Evolutionary conservation across 2,113 vertebrate genomes (phyloP).

Genomic region (Odontophorus gujanensis): DNA sequence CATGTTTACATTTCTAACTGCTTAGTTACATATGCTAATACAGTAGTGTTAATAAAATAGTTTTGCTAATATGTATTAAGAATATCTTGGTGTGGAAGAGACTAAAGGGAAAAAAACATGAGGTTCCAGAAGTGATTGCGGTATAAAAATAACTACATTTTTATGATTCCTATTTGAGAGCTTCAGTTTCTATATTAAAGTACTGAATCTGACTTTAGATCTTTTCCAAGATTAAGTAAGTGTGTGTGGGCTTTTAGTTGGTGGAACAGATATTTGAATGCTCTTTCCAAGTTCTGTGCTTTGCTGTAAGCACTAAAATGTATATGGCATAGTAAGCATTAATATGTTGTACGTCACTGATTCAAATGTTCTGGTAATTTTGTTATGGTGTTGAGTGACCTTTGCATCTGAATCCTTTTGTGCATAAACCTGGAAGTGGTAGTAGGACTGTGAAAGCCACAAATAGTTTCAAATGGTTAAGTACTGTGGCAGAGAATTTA

Average conservation of each 20-base stretch:
- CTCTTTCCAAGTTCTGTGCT: neutral
- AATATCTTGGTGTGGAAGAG: neutral
- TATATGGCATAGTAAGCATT: neutral
- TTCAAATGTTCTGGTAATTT: neutral
- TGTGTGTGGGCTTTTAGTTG: slow-evolving; percentile 19
- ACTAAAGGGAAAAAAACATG: neutral
- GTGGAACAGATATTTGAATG: slow-evolving; percentile 37
- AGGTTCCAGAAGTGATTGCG: neutral
- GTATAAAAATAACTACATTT: neutral
- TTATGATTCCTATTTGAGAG: neutral
- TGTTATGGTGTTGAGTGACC: neutral
- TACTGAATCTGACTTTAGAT: neutral
- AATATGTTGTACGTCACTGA: neutral
- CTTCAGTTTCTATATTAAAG: neutral
- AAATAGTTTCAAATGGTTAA: neutral
- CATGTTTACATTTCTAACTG: neutral
- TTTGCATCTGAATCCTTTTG: neutral
- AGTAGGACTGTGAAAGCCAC: neutral
- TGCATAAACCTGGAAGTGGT: neutral
- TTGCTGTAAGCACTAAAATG: slow-evolving; percentile 24
- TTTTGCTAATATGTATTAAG: neutral
- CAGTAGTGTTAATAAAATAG: neutral
- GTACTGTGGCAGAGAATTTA: neutral
- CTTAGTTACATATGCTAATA: neutral
- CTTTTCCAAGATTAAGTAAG: neutral